Base-by-base conservation (phyloP, 2,113 vertebrate species). In the Varanus salvator region DNA sequence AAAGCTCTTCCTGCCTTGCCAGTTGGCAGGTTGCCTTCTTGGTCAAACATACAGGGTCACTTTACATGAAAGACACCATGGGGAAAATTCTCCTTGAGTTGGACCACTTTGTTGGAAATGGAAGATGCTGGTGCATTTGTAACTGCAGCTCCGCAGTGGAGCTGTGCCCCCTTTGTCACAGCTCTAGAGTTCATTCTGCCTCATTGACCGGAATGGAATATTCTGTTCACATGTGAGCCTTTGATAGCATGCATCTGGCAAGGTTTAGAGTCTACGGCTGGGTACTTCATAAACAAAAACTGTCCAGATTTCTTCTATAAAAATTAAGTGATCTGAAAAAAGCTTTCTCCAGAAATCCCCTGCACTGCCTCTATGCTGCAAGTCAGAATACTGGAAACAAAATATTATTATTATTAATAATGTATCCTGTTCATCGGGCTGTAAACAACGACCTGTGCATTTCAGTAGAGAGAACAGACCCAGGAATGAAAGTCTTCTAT, bases 91-190 rank as follows among this genome's bases (percentile, higher is more conserved):
- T 44, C 38, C 0, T 88, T 72, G 71, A 92, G 68, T 52, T 77
- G 38, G 48, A 68, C 48, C 87, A 66, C 90, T 91, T 91, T 88
- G 60, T 86, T 44, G 19, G 89, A 93, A 91, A 78, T 92, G 78
- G 84, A 91, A 93, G 90, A 27, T 8, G 12, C 23, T 21, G 38
- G 38, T 2, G 38, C 38, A 44, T 44, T 44, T 25, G 85, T 84
- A 90, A 27, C 15, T 85, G 81, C 17, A 54, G n/a, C 84, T 88
- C 72, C 91, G 50, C 82, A 38, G 74, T 60, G 87, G 87, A 50
- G 48, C 25, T 86, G 5, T 21, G 77, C 78, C 72, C 92, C 52
- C 95, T 88, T 93, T 81, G 54, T 57, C 4, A 87, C 87, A 80
- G 82, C 25, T 74, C n/a, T 44, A 44, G 38, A 44, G 38, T 44